Evolutionary conservation across 2,797 vertebrate genomes (phyloP), one percentile per base, ranked within the genome.

Genomic region (Oceanodroma leucorhoa): DNA sequence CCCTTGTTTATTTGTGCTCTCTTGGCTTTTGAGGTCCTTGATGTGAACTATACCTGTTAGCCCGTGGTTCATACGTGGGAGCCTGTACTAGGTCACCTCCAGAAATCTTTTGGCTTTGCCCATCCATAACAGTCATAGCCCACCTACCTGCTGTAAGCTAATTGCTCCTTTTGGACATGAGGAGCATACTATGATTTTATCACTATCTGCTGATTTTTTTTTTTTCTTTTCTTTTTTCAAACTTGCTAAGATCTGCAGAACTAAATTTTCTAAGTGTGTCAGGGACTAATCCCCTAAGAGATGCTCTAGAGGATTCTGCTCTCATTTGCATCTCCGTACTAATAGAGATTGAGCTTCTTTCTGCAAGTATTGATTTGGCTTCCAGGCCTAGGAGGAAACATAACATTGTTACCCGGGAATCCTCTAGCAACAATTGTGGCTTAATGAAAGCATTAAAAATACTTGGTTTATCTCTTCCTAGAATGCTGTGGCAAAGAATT

Each of bases 21-120:
- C 38, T 30, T n/a, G 23, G 64, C n/a, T 73, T 43, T 9, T 14
- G 36, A 83, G 54, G 18, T 23, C 67, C 60, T 27, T 32, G 48
- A 5, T 61, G 14, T 6, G 64, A 48, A 8, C 57, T n/a, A 0
- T 34, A 11, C 20, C 24, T 46, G 5, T 40, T 62, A 45, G 79
- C n/a, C 38, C 23, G 17, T 61, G 51, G 16, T 40, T 76, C 14
- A 1, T 5, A 0, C 0, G 4, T 38, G n/a, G 36, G 9, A 58
- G 10, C 41, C 40, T 40, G n/a, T 57, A 10, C 46, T 36, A 19
- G 30, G 64, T 58, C 36, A n/a, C 8, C 45, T 80, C 18, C 77
- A 30, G 50, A 51, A 23, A 8, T 29, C 40, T 2, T 43, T 20
- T 51, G 38, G 30, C 75, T 51, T 32, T 83, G 40, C 36, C 64